Base-by-base conservation (phyloP, 2,113 vertebrate genomes). In the Camelus dromedarius region DNA sequence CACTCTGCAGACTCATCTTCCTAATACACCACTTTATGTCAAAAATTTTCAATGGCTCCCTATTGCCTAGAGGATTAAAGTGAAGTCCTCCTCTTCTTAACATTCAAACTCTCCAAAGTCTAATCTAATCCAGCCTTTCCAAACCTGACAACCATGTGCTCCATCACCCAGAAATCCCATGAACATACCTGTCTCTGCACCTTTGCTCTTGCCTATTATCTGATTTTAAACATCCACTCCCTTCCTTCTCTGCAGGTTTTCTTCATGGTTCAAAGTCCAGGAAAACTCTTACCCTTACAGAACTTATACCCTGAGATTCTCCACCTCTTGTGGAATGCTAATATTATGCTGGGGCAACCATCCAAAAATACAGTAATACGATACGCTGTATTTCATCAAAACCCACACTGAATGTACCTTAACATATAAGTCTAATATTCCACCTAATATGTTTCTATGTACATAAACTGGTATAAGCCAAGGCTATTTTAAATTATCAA, bases 401-500 rank as follows among this genome's bases (percentile, higher is more conserved):
- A 91, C 24, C 67, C 28, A 76, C 6, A 30, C 73, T 56, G 38
- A 94, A 56, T 50, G 16, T 67, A 77, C 22, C n/a, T 88, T 54
- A 56, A 62, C 14, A 38, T 82, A 35, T 73, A 84, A 52, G 28
- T 89, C 60, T 58, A 88, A 84, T 48, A 92, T 30, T 81, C 26
- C 66, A 86, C 28, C 42, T 89, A 95, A 62, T 42, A 42, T 66
- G 69, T 86, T n/a, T n/a, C 42, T 50, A 56, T 13, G 50, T 42
- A 76, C 26, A 66, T 64, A 84, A 96, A 32, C 5, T 62, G 24
- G 4, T 28, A 2, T 22, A 91, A 30, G 11, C 20, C 30, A 91
- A 72, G 24, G 1, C 79, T 80, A 58, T 76, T 90, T 93, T 50
- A 91, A 96, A 77, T 60, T n/a, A 73, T 30, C 75, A 75, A 83